Evolutionary conservation across 2,888 invertebrate species (phyloP).

Genomic region (Cephus spinipes): DNA sequence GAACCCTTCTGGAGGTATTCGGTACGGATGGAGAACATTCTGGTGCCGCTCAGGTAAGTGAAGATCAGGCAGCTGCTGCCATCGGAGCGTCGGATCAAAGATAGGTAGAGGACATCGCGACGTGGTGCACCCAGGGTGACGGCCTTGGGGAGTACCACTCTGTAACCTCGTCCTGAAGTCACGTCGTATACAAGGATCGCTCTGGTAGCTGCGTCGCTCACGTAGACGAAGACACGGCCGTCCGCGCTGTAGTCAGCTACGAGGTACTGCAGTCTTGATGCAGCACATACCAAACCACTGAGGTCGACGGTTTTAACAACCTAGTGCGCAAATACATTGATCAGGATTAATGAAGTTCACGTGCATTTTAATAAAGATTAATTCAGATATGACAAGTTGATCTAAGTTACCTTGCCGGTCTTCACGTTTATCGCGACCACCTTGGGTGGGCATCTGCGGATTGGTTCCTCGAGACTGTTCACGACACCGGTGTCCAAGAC

Average conservation of each 20-base stretch:
- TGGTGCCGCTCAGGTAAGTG: conserved; percentile 74
- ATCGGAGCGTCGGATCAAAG: conserved; percentile 71
- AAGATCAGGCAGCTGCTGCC: conserved; percentile 73
- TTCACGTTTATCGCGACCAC: conserved; percentile 72
- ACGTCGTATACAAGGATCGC: conserved; percentile 74
- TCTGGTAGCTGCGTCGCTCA: conserved; percentile 68
- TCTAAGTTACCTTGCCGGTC: conserved; percentile 67
- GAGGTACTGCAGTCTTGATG: conserved; percentile 72
- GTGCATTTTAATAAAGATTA: neutral
- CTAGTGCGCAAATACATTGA: conserved; percentile 25
- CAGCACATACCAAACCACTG: conserved; percentile 66
- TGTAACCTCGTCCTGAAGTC: conserved; percentile 72
- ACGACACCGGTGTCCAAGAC: conserved; percentile 73
- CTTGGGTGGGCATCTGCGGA: conserved; percentile 72
- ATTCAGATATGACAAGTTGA: conserved; percentile 9
- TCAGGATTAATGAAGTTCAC: neutral
- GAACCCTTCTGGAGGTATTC: conserved; percentile 73
- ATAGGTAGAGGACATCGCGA: conserved; percentile 76
- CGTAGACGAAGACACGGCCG: conserved; percentile 67
- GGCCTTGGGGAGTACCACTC: conserved; percentile 73
- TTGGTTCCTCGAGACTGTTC: conserved; percentile 71
- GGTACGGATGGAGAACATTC: conserved; percentile 75
- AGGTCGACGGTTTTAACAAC: conserved; percentile 72
- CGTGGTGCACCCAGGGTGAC: conserved; percentile 68
- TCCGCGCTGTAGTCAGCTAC: conserved; percentile 71